Base-by-base conservation (phyloP, 1,140 invertebrate genomes). In the Paraescarpia echinospica region DNA sequence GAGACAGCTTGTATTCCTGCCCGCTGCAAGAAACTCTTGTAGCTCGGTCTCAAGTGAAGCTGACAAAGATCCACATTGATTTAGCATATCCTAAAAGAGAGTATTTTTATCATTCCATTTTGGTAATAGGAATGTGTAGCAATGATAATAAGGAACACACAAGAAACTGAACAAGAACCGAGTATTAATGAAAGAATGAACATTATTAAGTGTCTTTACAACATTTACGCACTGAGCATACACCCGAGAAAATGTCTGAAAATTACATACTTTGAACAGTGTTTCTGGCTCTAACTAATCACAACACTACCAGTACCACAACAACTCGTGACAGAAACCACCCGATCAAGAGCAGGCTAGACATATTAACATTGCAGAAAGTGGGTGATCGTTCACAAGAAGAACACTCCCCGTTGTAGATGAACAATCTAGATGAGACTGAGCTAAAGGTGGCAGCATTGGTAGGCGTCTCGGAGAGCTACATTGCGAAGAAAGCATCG, bases 391-490 rank as follows among this genome's bases (percentile, higher is more conserved):
- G 9, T 77, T 77, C 59, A 77, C 22, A 2, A 27, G 59, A 41
- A 41, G 41, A 41, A 12, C 12, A 12, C 41, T 77, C 27, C 89
- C n/a, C n/a, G 14, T 90, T 91, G 91, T 51, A 91, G 91, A 35
- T 91, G 41, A 33, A 51, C 33, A 48, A 34, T 34, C 77, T 93
- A 8, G 35, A 59, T 59, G 90, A 41, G 34, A n/a, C 34, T 18
- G 96, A 96, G 92, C 9, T 95, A 31, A 94, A 94, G 88, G 95
- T 95, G n/a, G 95, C 96, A 12, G 93, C 94, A 34, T 48, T 95
- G 9, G 95, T 96, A 77, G 96, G 96, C 1, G 94, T 96, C 9
- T 94, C 95, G 51, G 95, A 95, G 91, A 94, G 93, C 33, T 95
- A 95, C 59, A 93, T 96, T n/a, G 94, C 94, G 4, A 94, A 94